These are phyloP conservation scores for Ptychadena robeensis DNA, from an alignment of 2,797 vertebrate species.

Conservation along the genomic window DNA sequence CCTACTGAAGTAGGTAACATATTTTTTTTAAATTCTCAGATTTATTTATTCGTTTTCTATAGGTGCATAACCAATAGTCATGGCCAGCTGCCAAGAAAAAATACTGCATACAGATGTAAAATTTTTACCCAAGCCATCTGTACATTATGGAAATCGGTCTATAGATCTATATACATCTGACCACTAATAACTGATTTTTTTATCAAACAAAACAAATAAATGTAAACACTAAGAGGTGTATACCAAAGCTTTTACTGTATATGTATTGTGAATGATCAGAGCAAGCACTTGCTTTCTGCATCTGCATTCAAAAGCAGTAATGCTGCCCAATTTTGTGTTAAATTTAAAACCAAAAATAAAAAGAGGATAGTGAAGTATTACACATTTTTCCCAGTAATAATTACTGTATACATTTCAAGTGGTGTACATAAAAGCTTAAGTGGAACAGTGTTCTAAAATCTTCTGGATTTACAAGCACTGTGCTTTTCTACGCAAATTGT, in stretches of 20 bases:
- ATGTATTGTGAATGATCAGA: not conserved
- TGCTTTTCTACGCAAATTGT: conserved; percentile 73
- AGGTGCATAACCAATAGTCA: too few species aligned
- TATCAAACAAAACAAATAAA: too few species aligned
- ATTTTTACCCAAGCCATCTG: too few species aligned
- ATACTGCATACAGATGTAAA: too few species aligned
- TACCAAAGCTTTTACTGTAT: too few species aligned
- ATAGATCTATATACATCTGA: too few species aligned
- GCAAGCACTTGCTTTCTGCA: not conserved
- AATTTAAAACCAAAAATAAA: not conserved
- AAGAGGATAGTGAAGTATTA: not conserved
- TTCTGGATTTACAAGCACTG: conserved; percentile 71
- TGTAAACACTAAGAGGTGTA: too few species aligned
- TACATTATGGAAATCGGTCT: too few species aligned
- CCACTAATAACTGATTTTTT: too few species aligned
- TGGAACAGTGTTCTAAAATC: conserved; percentile 59
- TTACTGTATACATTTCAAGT: not conserved
- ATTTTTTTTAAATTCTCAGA: not conserved
- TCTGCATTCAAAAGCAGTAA: too few species aligned
- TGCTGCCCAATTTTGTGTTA: not conserved
- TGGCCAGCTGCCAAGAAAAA: too few species aligned
- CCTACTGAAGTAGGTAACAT: conserved; percentile 9
- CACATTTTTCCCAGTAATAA: not conserved
- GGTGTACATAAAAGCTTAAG: not conserved
- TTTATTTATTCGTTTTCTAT: too few species aligned